Base-by-base conservation (phyloP, 2,888 invertebrate species). In the Geotrupes spiniger region DNA sequence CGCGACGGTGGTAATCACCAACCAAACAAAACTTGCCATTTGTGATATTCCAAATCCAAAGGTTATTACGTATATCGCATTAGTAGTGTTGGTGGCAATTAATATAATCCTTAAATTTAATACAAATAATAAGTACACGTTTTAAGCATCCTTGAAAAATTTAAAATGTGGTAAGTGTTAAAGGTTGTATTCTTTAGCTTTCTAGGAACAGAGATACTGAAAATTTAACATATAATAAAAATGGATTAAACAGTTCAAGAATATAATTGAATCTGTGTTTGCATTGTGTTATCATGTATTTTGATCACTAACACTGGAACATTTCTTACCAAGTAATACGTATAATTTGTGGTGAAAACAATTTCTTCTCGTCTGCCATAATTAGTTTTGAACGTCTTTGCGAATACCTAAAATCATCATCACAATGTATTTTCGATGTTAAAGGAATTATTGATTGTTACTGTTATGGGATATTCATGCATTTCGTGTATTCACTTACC, bases 1-100 rank as follows among this genome's bases (percentile, higher is more conserved):
- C 1, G 59, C 46, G 2, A 51, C 16, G 4, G 52, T 42, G 0
- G 52, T 54, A 2, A 51, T 44, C 5, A 43, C 25, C 5, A 56
- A 33, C 56, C 57, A 58, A 1, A 49, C 14, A 6, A 50, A 41
- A 4, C 49, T 38, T 1, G 55, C 48, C 2, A 43, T 15, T 8
- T 44, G 9, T 4, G 55, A 31, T 5, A 57, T 31, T 49, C 54
- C 55, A 52, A 57, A 53, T 11, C 57, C 57, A 47, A 57, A 58
- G 2, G 45, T 27, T 8, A 52, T 8, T 12, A 60, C 42, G 42
- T 54, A 52, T 2, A 48, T 15, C 16, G 52, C 12, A n/a, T 46
- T 44, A 5, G 46, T 11, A 4, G 47, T 10, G 8, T 56, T 51
- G 25, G 29, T 43, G 6, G 11, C 25, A 2, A 46, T 27, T 12